Base-by-base conservation (phyloP, 1,140 invertebrate species). In the Oncopodura yosiiana region DNA sequence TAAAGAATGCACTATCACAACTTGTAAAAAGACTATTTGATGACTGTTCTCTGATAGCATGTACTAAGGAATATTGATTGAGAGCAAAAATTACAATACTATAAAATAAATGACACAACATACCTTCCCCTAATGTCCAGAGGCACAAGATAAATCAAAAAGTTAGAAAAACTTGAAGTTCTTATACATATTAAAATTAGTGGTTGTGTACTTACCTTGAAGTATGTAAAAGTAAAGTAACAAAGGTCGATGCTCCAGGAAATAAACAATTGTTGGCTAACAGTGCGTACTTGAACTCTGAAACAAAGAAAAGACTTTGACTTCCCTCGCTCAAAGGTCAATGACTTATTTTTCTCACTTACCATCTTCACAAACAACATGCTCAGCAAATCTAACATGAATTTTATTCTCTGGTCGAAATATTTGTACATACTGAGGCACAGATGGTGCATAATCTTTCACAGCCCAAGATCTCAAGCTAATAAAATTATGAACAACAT, bases 301-400 rank as follows among this genome's bases (percentile, higher is more conserved):
- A n/a, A n/a, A n/a, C n/a, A n/a, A n/a, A n/a, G n/a, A n/a, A n/a
- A n/a, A n/a, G n/a, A n/a, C n/a, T n/a, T n/a, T n/a, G n/a, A n/a
- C n/a, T n/a, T n/a, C n/a, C n/a, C n/a, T n/a, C n/a, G n/a, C n/a
- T n/a, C n/a, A n/a, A n/a, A n/a, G n/a, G n/a, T n/a, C n/a, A n/a
- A n/a, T n/a, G n/a, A n/a, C n/a, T n/a, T n/a, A n/a, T n/a, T n/a
- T n/a, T n/a, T n/a, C n/a, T n/a, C n/a, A n/a, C n/a, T n/a, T n/a
- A n/a, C n/a, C 86, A 70, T 98, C 94, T 70, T 97, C 93, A 73
- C 94, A 98, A n/a, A 98, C 93, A 3, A 96, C 89, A 71, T 90
- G 89, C 68, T 95, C 91, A 46, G 94, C 94, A 71, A 97, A 97
- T 72, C 94, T 94, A 16, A 98, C 93, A 74, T 98, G 94, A 59